Evolutionary conservation across 2,113 vertebrate genomes (phyloP).

Genomic region (Megaleporinus macrocephalus): DNA sequence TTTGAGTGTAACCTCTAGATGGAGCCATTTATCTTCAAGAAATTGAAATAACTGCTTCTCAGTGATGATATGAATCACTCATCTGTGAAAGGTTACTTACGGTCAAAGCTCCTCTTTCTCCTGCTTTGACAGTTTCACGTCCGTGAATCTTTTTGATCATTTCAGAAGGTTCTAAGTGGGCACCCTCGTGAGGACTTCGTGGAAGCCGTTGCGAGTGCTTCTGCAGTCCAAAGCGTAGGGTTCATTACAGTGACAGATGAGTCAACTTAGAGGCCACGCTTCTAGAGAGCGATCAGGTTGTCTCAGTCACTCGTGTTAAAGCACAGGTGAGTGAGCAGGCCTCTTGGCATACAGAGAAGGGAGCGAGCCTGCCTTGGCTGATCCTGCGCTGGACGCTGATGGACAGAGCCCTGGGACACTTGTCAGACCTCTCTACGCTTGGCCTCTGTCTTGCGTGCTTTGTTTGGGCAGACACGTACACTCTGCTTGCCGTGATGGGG

Average conservation of each 20-base stretch:
- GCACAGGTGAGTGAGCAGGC: conserved; percentile 37
- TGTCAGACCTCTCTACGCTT: conserved; percentile 19
- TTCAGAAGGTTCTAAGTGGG: conserved; percentile 18
- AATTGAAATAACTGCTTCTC: neutral
- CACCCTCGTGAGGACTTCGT: neutral
- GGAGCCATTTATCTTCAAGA: conserved; percentile 62
- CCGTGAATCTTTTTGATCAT: conserved; percentile 16
- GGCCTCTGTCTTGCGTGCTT: neutral
- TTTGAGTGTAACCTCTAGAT: conserved; percentile 63
- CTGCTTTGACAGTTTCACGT: neutral
- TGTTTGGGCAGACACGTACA: neutral
- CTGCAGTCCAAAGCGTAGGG: neutral
- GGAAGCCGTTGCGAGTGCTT: neutral
- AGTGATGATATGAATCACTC: neutral
- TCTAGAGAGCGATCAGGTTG: conserved; percentile 27
- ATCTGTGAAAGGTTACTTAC: neutral
- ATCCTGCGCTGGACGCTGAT: conserved; percentile 38
- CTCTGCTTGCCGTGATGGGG: conserved; percentile 7
- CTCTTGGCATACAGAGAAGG: conserved; percentile 7
- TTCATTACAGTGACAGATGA: conserved; percentile 38
- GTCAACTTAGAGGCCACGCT: neutral
- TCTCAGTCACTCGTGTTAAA: conserved; percentile 32
- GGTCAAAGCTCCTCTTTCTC: conserved; percentile 13
- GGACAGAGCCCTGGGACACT: conserved; percentile 21
- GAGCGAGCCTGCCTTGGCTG: conserved; percentile 22